Evolutionary conservation across 1,140 invertebrate genomes (phyloP).

Genomic region (Trichonephila clavipes): DNA sequence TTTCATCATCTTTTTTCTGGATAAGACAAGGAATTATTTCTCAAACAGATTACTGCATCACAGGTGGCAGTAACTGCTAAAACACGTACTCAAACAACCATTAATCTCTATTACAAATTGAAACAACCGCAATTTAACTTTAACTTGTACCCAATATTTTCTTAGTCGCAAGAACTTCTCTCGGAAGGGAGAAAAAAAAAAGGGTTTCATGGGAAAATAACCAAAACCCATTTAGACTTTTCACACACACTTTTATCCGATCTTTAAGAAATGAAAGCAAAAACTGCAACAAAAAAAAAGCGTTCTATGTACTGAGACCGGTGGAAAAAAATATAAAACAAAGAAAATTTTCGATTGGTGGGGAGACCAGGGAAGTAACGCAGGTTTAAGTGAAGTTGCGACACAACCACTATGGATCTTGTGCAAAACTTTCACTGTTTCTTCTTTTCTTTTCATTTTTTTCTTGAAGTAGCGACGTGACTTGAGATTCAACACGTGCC

Average conservation of each 20-base stretch:
- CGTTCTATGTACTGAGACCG: background rate
- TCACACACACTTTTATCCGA: background rate
- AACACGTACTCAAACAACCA: background rate
- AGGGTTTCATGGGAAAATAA: background rate
- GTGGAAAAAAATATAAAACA: background rate
- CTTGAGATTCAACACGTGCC: background rate
- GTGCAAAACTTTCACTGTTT: background rate
- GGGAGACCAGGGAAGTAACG: background rate
- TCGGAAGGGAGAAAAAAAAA: background rate
- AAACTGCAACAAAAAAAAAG: background rate
- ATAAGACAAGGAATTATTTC: too few species aligned
- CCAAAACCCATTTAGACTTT: slow-evolving; percentile 1
- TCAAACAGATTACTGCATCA: too few species aligned
- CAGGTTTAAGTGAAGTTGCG: background rate
- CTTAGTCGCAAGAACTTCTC: background rate
- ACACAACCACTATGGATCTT: background rate
- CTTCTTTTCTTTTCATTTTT: background rate
- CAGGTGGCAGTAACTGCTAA: background rate
- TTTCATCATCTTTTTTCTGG: too few species aligned
- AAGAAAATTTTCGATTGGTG: too few species aligned
- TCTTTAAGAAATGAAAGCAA: background rate
- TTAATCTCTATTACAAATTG: background rate
- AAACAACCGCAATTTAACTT: background rate
- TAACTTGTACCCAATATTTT: background rate
- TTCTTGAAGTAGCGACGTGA: background rate